Base-by-base conservation (phyloP, 2,797 vertebrate species). In the Clarias fuscus region DNA sequence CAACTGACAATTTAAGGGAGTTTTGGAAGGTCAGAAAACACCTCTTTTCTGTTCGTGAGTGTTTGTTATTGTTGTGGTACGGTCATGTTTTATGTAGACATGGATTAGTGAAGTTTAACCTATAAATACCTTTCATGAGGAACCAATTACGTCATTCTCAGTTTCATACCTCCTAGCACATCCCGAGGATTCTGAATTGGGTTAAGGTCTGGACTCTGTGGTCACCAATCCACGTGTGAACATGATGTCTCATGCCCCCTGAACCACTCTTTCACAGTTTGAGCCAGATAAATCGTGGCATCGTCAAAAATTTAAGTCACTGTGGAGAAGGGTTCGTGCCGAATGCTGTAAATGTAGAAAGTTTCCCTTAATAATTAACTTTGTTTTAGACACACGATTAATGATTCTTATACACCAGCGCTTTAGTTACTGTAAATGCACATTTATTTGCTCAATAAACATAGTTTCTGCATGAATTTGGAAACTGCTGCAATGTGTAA, bases 81-180 rank as follows among this genome's bases (percentile, higher is more conserved):
- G 20, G 7, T 13, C 61, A 22, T 48, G 58, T n/a, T 56, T 76
- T 30, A 56, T 75, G 83, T 53, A 77, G 56, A 85, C 59, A 77
- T 8, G 24, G 0, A 5, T 11, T 27, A 33, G 72, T 48, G 10
- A 48, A 48, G 40, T 64, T n/a, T 43, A 76, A 30, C 76, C 59
- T 65, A 30, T 77, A 58, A 85, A 78, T 58, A 67, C 64, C 27
- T 43, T 33, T 84, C 71, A 67, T 4, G 61, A 33, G 40, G 43
- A 24, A 84, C 17, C 13, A 18, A 33, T 24, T 43, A 84, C 4
- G 0, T 13, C 70, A 71, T 40, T 8, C 11, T 71, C 37, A 71
- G 22, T 40, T 22, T 43, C 37, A 24, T 4, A 40, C 37, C 18
- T 40, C 33, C 3, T 48, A 48, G 10, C 7, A 48, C 43, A 48